A percentile compares a stretch with the other conserved stretches of the same genome.
These are phyloP conservation scores for Drosophila gaucha DNA, from an alignment of 2,888 invertebrate genomes.

Conservation along the genomic window DNA sequence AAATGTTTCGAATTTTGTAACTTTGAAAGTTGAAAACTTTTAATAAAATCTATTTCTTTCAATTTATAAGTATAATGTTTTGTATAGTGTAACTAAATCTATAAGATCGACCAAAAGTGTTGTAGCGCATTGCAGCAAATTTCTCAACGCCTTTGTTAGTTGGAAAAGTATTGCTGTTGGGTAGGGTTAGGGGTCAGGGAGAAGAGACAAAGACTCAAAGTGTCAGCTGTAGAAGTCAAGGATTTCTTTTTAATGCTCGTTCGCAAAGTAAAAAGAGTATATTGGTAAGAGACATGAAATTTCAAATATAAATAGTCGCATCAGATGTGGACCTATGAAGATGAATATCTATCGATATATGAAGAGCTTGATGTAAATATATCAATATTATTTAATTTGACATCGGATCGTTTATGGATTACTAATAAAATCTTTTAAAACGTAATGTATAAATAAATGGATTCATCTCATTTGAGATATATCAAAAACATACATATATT, in stretches of 20 bases:
- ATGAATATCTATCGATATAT: neutral
- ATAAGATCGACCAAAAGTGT: neutral
- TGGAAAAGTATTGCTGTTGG: slow-evolving; percentile 12
- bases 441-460: too few relatives aligned
- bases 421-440: too few relatives aligned
- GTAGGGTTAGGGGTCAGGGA: neutral
- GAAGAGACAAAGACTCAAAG: slow-evolving; percentile 60
- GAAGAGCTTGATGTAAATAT: too few relatives aligned
- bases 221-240: slow-evolving; percentile 68
- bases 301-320: neutral
- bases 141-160: slow-evolving; percentile 24
- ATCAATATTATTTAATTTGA: too few relatives aligned
- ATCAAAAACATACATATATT: too few relatives aligned
- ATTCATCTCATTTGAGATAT: too few relatives aligned
- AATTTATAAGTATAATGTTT: too few relatives aligned
- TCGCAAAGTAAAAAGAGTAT: neutral
- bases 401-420: too few relatives aligned
- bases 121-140: slow-evolving; percentile 13
- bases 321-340: neutral
- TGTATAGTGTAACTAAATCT: neutral
- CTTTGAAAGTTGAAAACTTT: too few relatives aligned
- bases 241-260: slow-evolving; percentile 34
- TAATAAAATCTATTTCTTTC: too few relatives aligned
- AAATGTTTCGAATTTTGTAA: too few relatives aligned
- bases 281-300: neutral